Evolutionary conservation across 1,140 invertebrate genomes (phyloP), one percentile per base, ranked within the genome.

Genomic region (Nasonia giraulti): DNA sequence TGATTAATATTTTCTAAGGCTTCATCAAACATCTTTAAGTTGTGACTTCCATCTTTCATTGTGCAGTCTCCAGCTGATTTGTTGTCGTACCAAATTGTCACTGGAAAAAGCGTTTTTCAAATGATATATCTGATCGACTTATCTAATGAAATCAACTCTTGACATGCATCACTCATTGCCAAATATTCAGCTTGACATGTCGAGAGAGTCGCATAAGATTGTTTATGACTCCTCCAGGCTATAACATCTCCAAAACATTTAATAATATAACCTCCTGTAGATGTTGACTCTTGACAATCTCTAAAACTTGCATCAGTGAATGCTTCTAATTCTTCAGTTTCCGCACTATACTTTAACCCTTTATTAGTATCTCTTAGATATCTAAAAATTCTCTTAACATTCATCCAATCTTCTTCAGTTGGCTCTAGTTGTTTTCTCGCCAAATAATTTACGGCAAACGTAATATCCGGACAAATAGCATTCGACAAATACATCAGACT

Each of bases 301-400:
- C 14, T 44, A 17, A 33, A 20, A 20, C 75, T 77, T 77, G 75
- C 20, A 27, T 50, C 75, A 17, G 75, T 44, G 7, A 47, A 23
- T 10, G 11, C 17, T 10, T 20, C 40, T 14, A 77, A n/a, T 5
- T 77, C 75, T n/a, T 77, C 33, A 47, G 44, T 77, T 27, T 27
- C 20, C 6, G 5, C 5, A 33, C 33, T 33, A 33, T 33, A 33
- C 5, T 33, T 33, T 33, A 33, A 33, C 33, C 33, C 33, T 33
- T 77, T 44, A n/a, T 17, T n/a, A 5, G 75, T 77, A 77, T 44
- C 44, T 77, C 20, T 44, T 20, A 77, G 14, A 33, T 77, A 77
- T 37, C 75, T n/a, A 10, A 44, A n/a, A 14, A 17, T 37, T 10
- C 44, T 47, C 44, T 47, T 47, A 47, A 47, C 44, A 47, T 47